These are phyloP conservation scores for Oscheius myriophilus DNA, from an alignment of 2,888 invertebrate genomes.

Conservation along the genomic window DNA sequence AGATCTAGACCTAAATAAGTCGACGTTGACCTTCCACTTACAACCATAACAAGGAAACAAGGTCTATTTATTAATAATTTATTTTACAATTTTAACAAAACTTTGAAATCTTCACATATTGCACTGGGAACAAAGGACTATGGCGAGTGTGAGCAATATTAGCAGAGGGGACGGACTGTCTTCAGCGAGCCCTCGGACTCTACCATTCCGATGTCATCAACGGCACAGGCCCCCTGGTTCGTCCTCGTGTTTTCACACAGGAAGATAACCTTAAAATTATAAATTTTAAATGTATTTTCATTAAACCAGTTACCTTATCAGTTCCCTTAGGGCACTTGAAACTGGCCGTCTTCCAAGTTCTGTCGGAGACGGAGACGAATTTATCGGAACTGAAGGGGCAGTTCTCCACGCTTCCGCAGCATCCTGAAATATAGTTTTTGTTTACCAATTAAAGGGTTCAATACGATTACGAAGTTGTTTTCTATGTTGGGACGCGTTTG, in stretches of 20 bases:
- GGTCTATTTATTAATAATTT: too few relatives aligned
- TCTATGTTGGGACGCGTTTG: too few relatives aligned
- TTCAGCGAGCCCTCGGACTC: slow-evolving; percentile 54
- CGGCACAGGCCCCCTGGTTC: slow-evolving; percentile 70
- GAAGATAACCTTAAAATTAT: slow-evolving; percentile 66
- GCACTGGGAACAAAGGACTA: slow-evolving; percentile 29
- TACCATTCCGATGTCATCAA: slow-evolving; percentile 68
- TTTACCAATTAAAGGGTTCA: neutral
- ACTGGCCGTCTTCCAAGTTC: slow-evolving; percentile 67
- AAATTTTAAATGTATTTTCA: neutral
- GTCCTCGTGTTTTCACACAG: slow-evolving; percentile 70
- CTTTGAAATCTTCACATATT: slow-evolving; percentile 25
- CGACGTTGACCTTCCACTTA: too few relatives aligned
- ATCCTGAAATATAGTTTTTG: slow-evolving; percentile 34
- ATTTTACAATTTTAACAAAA: slow-evolving; percentile 1
- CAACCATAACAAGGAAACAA: too few relatives aligned
- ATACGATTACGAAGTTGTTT: neutral
- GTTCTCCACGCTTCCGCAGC: slow-evolving; percentile 54
- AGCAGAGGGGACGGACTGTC: slow-evolving; percentile 59
- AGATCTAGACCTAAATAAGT: too few relatives aligned
- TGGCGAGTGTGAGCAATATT: slow-evolving; percentile 31
- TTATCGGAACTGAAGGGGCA: slow-evolving; percentile 67
- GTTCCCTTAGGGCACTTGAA: slow-evolving; percentile 68
- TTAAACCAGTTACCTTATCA: slow-evolving; percentile 53
- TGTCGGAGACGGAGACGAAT: slow-evolving; percentile 68